Evolutionary conservation across 2,797 vertebrate species (phyloP).

Genomic region (Strix occidentalis): DNA sequence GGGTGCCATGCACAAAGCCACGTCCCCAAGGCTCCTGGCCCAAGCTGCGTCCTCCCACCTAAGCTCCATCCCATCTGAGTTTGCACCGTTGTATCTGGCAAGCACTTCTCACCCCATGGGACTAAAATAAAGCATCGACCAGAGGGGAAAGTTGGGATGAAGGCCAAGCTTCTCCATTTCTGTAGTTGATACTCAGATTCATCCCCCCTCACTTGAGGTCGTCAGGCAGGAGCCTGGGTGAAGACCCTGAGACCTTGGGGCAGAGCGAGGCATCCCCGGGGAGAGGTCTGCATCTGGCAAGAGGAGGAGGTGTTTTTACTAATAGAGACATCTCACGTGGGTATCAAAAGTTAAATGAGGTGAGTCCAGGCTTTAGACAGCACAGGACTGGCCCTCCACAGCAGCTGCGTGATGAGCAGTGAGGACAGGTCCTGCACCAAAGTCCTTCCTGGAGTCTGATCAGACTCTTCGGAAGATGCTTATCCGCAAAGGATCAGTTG

Average conservation of each 20-base stretch:
- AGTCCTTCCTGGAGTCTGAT: neutral
- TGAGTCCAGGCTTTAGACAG: neutral
- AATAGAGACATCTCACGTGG: rapidly evolving
- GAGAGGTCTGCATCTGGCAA: neutral
- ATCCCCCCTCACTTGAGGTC: no score
- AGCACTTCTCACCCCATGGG: rapidly evolving
- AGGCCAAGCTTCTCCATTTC: neutral
- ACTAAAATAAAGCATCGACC: neutral
- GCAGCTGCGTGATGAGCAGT: rapidly evolving
- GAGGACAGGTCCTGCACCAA: neutral
- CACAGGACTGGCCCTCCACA: neutral
- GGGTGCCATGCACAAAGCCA: neutral
- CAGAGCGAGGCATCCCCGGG: neutral
- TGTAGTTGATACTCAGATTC: neutral
- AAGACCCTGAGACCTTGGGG: neutral
- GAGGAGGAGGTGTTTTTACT: neutral
- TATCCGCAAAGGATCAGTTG: rapidly evolving
- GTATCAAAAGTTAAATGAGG: no score
- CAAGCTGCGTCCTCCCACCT: rapidly evolving
- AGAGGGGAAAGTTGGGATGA: neutral
- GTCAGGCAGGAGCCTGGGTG: neutral
- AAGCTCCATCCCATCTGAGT: neutral
- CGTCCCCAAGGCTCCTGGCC: neutral
- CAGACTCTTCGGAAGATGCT: neutral
- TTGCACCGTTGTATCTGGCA: neutral